phyloP scores from a whole-genome alignment of 2,797 vertebrate species.

The Hapalemur alaotrensis region DNA sequence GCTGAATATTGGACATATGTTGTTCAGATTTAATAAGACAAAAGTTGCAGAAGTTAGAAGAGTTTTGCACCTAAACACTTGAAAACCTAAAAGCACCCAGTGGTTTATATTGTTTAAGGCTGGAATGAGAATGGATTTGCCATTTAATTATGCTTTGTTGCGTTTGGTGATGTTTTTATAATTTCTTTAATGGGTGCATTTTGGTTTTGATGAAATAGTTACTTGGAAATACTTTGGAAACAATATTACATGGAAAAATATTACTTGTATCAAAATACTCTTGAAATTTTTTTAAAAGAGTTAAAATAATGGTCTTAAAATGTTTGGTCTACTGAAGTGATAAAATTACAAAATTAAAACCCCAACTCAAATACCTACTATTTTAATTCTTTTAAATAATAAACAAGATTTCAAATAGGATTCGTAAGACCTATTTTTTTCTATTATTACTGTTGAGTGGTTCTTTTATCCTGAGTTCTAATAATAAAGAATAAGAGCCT shows the following conservation, averaged over 20 bases:
- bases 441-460: not conserved
- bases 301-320: not conserved
- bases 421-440: not conserved
- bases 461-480: constrained; percentile 5
- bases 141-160: not conserved
- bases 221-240: not conserved
- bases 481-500: not conserved
- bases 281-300: not conserved
- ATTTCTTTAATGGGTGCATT: not conserved
- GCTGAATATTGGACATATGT: constrained; percentile 45
- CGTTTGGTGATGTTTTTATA: not conserved
- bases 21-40: constrained; percentile 65
- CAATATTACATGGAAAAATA: not conserved
- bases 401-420: not conserved
- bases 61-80: not conserved
- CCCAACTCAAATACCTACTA: not conserved
- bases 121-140: not conserved
- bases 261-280: not conserved
- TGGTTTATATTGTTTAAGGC: not conserved
- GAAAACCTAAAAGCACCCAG: not conserved
- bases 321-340: not conserved
- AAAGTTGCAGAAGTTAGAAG: constrained; percentile 69
- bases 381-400: not conserved
- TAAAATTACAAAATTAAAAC: not conserved
- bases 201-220: not conserved